These are phyloP conservation scores for Pachyseris speciosa DNA, from an alignment of 64 coral and sea anemone genomes.

Conservation along the genomic window DNA sequence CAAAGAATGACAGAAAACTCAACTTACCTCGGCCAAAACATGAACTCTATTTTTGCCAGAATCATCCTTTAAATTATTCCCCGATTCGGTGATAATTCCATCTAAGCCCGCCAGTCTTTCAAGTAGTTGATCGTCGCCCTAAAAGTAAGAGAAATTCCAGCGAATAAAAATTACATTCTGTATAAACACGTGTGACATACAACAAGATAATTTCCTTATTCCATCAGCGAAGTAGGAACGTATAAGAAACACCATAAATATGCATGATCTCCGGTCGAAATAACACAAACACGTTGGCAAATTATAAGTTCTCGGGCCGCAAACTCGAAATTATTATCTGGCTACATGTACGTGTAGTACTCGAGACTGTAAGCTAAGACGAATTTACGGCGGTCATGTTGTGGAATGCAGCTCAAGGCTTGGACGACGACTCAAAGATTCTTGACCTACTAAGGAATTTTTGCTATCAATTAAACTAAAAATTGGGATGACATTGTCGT, in stretches of 20 bases:
- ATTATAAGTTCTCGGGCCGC: conserved; percentile 31
- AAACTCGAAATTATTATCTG: background rate
- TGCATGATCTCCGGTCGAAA: conserved; percentile 32
- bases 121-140: conserved; percentile 95
- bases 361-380: background rate
- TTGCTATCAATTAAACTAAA: conserved; percentile 4
- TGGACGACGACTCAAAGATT: conserved; percentile 28
- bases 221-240: background rate
- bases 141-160: conserved; percentile 16
- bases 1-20: background rate
- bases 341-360: background rate
- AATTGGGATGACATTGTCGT: background rate
- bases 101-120: conserved; percentile 93
- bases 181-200: conserved; percentile 4
- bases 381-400: background rate
- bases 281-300: conserved; percentile 34
- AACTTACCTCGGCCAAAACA: conserved; percentile 86
- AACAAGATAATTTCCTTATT: background rate
- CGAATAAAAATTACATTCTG: background rate
- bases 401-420: conserved; percentile 18
- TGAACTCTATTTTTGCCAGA: conserved; percentile 73
- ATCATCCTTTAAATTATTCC: conserved; percentile 72
- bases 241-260: conserved; percentile 24
- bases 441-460: conserved; percentile 51
- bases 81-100: conserved; percentile 92